phyloP scores from a whole-genome alignment of 1,140 invertebrate genomes.

The Drosophila orosa region DNA sequence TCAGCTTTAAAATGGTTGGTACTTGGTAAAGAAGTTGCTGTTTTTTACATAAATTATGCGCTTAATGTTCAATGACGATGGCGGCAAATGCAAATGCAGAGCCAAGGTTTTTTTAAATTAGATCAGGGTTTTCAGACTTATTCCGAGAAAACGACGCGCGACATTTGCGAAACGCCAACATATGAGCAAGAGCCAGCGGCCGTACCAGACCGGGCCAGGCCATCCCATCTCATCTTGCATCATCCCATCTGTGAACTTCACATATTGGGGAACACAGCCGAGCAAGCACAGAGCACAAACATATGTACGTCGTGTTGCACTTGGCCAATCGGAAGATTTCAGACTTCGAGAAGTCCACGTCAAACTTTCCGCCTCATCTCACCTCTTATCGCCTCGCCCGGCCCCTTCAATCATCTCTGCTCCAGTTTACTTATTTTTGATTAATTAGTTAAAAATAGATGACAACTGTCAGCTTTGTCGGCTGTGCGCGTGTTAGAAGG shows the following conservation, averaged over 20 bases:
- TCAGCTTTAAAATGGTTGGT: constrained; percentile 55
- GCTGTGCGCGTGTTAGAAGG: constrained; percentile 45
- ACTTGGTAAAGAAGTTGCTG: constrained; percentile 47
- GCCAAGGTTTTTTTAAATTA: constrained; percentile 66
- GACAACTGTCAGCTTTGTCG: constrained; percentile 18
- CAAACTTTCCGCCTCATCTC: constrained; percentile 20
- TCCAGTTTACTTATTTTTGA: constrained; percentile 81
- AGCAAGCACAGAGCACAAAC: constrained; percentile 26
- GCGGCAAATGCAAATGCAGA: constrained; percentile 33
- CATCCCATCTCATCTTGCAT: constrained; percentile 29
- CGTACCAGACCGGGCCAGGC: constrained; percentile 1
- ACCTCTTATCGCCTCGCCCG: constrained; percentile 12
- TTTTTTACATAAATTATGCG: constrained; percentile 56
- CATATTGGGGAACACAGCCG: constrained; percentile 26
- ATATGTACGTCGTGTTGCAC: constrained; percentile 56
- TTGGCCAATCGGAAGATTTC: constrained; percentile 44
- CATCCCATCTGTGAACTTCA: constrained; percentile 22
- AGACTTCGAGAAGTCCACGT: constrained; percentile 15
- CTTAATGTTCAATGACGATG: constrained; percentile 62
- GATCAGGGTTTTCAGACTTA: constrained; percentile 37
- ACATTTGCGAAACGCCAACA: constrained; percentile 66
- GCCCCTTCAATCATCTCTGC: constrained; percentile 57
- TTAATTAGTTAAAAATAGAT: constrained; percentile 81
- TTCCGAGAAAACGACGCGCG: constrained; percentile 71
- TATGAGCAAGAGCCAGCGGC: constrained; percentile 45